Percentiles rank a stretch among this genome's conserved stretches.
phyloP scores from a whole-genome alignment of 2,113 vertebrate species.

The Varanus salvator region DNA sequence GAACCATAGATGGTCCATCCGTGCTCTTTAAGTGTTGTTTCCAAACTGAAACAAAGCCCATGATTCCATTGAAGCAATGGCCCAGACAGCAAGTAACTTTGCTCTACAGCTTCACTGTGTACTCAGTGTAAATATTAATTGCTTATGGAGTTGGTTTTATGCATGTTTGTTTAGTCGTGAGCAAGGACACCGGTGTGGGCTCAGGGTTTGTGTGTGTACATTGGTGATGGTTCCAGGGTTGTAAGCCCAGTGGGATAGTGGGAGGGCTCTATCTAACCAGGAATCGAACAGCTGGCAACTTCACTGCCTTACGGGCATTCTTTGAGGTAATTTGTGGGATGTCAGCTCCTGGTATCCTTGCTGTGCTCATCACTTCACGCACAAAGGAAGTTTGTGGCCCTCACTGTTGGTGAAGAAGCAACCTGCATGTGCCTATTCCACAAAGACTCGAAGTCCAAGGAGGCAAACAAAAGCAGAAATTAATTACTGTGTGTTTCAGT shows the following conservation, averaged over 20 bases:
- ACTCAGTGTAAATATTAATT: not conserved
- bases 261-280: not conserved
- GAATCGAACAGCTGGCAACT: not conserved
- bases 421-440: not conserved
- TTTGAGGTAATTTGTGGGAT: slow-evolving; percentile 1
- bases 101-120: not conserved
- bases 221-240: not conserved
- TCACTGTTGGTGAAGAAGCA: not conserved
- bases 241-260: not conserved
- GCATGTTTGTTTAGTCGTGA: not conserved
- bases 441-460: not conserved
- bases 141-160: not conserved
- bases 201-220: not conserved
- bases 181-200: not conserved
- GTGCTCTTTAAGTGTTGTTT: not conserved
- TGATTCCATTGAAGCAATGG: not conserved
- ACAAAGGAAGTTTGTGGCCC: not conserved
- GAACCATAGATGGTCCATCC: not conserved
- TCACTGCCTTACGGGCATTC: not conserved
- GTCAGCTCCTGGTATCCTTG: not conserved
- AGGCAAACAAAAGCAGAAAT: not conserved
- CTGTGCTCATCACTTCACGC: not conserved
- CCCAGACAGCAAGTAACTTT: not conserved
- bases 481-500: not conserved
- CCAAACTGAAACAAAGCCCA: not conserved